Evolutionary conservation across 2,797 vertebrate genomes (phyloP), one percentile per base, ranked within the genome.

Genomic region (Hypotaenidia philippensis): DNA sequence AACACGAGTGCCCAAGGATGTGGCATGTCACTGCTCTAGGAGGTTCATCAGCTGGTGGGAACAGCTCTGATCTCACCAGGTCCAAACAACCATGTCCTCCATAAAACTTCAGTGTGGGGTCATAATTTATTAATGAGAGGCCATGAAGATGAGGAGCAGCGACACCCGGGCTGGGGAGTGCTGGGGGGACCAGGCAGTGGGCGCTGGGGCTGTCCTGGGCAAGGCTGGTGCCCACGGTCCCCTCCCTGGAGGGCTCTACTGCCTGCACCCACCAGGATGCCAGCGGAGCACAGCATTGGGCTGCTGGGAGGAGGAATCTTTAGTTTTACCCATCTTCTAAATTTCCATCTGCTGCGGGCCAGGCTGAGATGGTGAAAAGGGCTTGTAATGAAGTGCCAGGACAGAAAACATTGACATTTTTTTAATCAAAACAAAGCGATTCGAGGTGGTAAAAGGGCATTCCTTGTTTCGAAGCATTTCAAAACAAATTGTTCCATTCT

Each of bases 401-500:
- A 47, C 31, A 55, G 34, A 55, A 90, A 69, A 72, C 2, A 2
- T 63, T 65, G 78, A 78, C 20, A 61, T 84, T 82, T 93, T 87
- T 93, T 87, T 32, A 84, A 92, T 84, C n/a, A 69, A 92, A 92
- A 84, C 70, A 26, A 86, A 93, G 70, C 5, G 55, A 87, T 82
- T 29, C 25, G 45, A 87, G 53, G 87, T 55, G 81, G 55, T 52
- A 69, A 94, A 96, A 92, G 86, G 81, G 79, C 74, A 79, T 69
- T 90, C 79, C 75, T 89, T 90, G 70, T 84, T 87, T 57, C 45
- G 83, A 71, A 95, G 41, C 53, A 6, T 82, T 82, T 87, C 55
- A 52, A 38, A 90, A 79, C 34, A 50, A 90, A 93, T 84, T 44
- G 75, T 79, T 79, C 34, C 1, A 5, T 55, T 93, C 87, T 84